These are phyloP conservation scores for Elephas maximus DNA, from an alignment of 2,113 vertebrate species.

Conservation along the genomic window DNA sequence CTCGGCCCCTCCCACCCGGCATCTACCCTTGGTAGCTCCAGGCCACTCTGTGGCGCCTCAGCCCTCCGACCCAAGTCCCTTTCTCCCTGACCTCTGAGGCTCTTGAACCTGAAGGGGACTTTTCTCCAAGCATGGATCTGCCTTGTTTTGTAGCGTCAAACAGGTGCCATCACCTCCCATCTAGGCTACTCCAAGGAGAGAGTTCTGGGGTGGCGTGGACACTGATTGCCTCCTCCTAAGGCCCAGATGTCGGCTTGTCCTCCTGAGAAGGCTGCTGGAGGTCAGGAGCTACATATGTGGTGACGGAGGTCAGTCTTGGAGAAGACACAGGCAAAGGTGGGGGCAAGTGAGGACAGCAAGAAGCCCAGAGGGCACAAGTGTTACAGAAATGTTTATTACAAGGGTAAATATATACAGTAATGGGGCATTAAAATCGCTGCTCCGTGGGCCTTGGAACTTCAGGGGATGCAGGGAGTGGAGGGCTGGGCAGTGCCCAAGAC, in stretches of 20 bases:
- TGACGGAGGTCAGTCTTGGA: not conserved
- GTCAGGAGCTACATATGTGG: not conserved
- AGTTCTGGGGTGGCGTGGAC: no score
- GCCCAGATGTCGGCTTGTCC: not conserved
- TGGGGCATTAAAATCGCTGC: conserved; percentile 63
- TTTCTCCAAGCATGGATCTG: not conserved
- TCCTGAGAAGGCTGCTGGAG: not conserved
- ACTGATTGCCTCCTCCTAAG: not conserved
- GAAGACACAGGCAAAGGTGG: not conserved
- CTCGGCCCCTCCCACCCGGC: not conserved
- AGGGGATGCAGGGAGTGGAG: not conserved
- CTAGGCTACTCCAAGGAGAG: not conserved
- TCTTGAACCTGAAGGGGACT: not conserved
- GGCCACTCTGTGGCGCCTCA: not conserved
- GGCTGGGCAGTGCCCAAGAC: not conserved
- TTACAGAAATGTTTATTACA: conserved; percentile 82
- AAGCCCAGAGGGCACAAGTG: conserved; percentile 55
- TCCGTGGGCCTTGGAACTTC: not conserved
- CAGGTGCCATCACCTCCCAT: not conserved
- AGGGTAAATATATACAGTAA: conserved; percentile 71
- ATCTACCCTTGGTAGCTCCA: not conserved
- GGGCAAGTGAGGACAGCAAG: not conserved
- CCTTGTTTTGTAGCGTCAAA: not conserved
- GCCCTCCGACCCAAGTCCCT: not conserved
- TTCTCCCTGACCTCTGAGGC: not conserved